Base-by-base conservation (phyloP, 2,888 invertebrate genomes). In the Drosophila infuscata region DNA sequence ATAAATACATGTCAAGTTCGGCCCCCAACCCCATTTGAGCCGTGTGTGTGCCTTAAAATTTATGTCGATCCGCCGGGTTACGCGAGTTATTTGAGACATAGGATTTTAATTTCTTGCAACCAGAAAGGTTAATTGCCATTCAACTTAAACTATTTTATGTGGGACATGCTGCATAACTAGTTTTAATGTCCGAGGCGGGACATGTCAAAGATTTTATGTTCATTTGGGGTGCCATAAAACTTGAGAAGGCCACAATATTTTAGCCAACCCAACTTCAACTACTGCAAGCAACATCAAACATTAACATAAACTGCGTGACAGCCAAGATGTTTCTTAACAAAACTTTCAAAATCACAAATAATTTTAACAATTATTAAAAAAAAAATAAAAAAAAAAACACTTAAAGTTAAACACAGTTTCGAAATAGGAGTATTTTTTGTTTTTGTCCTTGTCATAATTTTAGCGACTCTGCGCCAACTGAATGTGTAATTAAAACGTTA, bases 1-100 rank as follows among this genome's bases (percentile, higher is more conserved):
- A 89, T 85, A 85, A 85, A 85, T 89, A 87, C 76, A 82, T 87
- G 85, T 85, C 88, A 76, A 74, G 88, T 79, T 74, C 60, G 58
- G 33, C 54, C 52, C 49, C 9, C 33, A 65, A 36, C 41, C 9
- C 64, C 20, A 29, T 38, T 56, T 41, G n/a, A 29, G 20, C n/a
- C 41, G 48, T 41, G 17, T 35, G 41, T 70, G 25, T n/a, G 60
- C 56, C 61, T 32, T 49, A 53, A 60, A 75, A 85, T 85, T 85
- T 89, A 85, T 85, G 76, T 70, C 43, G 67, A 75, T 54, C 62
- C 79, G 20, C 8, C 56, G 68, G 62, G 76, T 69, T 66, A 64
- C 69, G 70, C 67, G 89, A 85, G 89, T 84, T 88, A 84, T 70
- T 79, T 65, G 53, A 58, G 84, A 69, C 61, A 65, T 79, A 76